These are phyloP conservation scores for Propithecus perrieri DNA, from an alignment of 2,797 vertebrate species.

Conservation along the genomic window DNA sequence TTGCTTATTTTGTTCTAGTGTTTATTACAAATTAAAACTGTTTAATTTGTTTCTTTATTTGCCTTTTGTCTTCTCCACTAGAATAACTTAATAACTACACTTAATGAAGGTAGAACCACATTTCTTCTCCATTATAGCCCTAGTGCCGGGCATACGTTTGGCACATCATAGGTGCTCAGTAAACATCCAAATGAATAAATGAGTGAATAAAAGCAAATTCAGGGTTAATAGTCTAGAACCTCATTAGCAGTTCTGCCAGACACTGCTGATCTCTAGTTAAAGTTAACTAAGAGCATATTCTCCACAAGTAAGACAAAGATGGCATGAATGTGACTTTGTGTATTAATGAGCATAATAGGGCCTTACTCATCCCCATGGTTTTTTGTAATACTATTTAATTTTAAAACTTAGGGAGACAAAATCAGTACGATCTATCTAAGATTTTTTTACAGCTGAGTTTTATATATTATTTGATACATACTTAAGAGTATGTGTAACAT, in stretches of 20 bases:
- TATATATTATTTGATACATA: not conserved
- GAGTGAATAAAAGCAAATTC: not conserved
- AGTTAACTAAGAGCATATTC: not conserved
- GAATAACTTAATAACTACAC: not conserved
- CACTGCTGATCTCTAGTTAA: not conserved
- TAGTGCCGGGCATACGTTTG: not conserved
- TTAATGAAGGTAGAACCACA: not conserved
- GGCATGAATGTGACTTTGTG: not conserved
- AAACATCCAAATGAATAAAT: not conserved
- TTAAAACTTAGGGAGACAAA: not conserved
- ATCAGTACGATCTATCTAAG: not conserved
- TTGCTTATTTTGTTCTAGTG: not conserved
- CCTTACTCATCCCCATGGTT: not conserved
- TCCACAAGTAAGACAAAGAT: not conserved
- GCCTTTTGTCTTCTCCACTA: not conserved
- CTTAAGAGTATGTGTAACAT: not conserved
- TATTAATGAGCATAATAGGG: not conserved
- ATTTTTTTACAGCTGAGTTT: not conserved
- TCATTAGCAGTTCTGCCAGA: not conserved
- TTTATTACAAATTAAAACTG: not conserved
- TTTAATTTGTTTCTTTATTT: constrained; percentile 12
- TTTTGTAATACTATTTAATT: not conserved
- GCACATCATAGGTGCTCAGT: not conserved
- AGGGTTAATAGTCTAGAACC: not conserved
- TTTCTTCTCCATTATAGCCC: not conserved